Conservation (phyloP, 2,797 vertebrate species). For the Falco cherrug region DNA sequence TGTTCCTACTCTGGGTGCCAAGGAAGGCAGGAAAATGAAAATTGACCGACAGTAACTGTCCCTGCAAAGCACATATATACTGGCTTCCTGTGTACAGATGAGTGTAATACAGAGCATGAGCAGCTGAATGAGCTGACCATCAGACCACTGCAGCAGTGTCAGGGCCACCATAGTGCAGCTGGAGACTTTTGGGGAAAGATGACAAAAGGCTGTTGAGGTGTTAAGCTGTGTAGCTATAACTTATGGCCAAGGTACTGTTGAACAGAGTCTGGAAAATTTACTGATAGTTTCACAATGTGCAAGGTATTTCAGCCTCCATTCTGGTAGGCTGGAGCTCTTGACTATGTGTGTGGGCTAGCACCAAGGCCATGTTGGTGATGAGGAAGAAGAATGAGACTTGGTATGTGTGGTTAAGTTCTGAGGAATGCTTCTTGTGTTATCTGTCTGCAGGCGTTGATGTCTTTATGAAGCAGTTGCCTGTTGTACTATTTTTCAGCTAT, state of each 20-base stretch:
- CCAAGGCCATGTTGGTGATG: background rate
- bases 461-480: background rate
- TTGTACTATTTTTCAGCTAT: background rate
- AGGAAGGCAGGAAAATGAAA: conserved; percentile 27
- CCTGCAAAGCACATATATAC: background rate
- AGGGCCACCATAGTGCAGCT: background rate
- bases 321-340: background rate
- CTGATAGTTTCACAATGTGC: background rate
- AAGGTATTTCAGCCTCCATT: background rate
- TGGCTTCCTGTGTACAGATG: background rate
- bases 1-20: background rate
- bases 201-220: background rate
- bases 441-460: background rate
- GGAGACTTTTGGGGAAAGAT: background rate
- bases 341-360: accelerated
- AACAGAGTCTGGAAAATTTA: background rate
- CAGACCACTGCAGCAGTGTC: background rate
- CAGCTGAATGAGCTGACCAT: background rate
- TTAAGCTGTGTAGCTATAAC: background rate
- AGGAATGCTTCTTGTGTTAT: background rate
- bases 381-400: background rate
- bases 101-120: background rate
- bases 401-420: background rate
- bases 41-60: background rate
- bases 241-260: background rate